A percentile compares a stretch with the other conserved stretches of the same genome.
These are phyloP conservation scores for Melanotus villosus DNA, from an alignment of 2,888 invertebrate genomes.

Conservation along the genomic window DNA sequence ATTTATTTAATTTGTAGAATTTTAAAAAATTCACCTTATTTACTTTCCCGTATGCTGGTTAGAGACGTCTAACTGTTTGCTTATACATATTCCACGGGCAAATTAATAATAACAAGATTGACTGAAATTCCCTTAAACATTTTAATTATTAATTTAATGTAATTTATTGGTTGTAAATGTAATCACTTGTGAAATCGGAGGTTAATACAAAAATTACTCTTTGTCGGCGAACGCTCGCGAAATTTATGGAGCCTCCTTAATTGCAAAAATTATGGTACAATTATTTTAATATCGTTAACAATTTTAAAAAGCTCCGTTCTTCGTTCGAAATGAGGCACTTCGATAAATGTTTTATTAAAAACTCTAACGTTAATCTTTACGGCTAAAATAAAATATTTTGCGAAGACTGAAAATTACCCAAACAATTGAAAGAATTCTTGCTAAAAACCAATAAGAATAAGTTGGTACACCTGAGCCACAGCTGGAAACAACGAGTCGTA, in stretches of 20 bases:
- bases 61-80: conserved; percentile 14
- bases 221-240: conserved; percentile 12
- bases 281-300: conserved; percentile 21
- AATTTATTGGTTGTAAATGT: conserved; percentile 15
- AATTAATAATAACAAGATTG: conserved; percentile 9
- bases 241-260: conserved; percentile 15
- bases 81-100: conserved; percentile 3
- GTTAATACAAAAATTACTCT: conserved; percentile 9
- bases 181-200: conserved; percentile 4
- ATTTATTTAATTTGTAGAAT: conserved; percentile 1
- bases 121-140: conserved; percentile 3
- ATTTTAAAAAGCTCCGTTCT: conserved; percentile 15
- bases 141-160: conserved; percentile 18
- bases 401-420: too few species aligned
- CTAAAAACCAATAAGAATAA: too few species aligned
- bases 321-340: too few species aligned
- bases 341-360: too few species aligned
- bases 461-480: too few species aligned
- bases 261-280: conserved; percentile 20
- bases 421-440: too few species aligned
- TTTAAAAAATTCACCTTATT: neutral
- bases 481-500: too few species aligned
- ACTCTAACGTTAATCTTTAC: too few species aligned
- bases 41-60: neutral
- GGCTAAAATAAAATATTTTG: too few species aligned